Conservation (phyloP, 2,113 vertebrate species). For the Thermophis baileyi region DNA sequence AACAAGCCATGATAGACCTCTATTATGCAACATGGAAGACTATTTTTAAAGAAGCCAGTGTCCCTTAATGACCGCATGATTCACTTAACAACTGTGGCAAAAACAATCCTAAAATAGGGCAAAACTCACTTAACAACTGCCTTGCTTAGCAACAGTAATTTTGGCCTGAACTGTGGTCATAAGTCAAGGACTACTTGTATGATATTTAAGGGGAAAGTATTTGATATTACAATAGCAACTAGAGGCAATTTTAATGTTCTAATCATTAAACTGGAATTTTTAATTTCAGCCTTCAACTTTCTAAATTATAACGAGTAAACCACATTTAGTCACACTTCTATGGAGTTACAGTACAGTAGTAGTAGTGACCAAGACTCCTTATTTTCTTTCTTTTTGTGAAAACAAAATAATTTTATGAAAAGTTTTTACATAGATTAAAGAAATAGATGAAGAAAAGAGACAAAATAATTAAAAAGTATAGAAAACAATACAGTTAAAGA, state of each 20-base stretch:
- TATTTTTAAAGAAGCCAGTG: neutral
- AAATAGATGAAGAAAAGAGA: neutral
- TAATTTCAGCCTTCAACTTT: neutral
- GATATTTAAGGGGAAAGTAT: neutral
- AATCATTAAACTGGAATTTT: neutral
- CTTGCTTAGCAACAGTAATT: neutral
- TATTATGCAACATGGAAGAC: neutral
- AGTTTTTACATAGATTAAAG: neutral
- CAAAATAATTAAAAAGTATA: neutral
- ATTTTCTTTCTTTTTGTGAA: neutral
- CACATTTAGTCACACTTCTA: neutral
- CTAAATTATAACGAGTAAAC: neutral
- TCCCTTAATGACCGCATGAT: neutral
- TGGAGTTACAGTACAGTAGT: neutral
- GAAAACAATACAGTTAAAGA: neutral
- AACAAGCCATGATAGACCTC: neutral
- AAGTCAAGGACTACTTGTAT: neutral
- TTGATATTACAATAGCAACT: neutral
- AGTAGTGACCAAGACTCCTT: neutral
- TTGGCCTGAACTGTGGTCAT: neutral
- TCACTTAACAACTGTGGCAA: neutral
- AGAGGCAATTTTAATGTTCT: neutral
- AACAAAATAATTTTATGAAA: neutral
- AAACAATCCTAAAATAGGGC: neutral
- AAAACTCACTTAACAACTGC: neutral